A percentile compares a stretch with the other conserved stretches of the same genome.
Evolutionary conservation across 2,113 vertebrate species (phyloP).

Genomic region (Corythoichthys haematopterus): DNA sequence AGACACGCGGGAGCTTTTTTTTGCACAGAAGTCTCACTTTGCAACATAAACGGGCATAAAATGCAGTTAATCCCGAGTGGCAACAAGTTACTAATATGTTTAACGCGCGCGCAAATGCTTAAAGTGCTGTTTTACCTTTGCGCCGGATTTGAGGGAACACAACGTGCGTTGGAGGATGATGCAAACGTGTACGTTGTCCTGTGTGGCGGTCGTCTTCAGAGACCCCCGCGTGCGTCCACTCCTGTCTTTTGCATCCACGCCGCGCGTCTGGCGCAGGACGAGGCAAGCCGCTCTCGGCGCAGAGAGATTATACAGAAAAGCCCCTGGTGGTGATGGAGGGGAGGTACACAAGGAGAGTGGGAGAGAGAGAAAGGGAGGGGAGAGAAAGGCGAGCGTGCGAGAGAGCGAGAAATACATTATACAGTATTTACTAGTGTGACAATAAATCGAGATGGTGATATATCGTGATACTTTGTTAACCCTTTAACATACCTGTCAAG

Average conservation of each 20-base stretch:
- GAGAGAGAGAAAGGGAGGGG: not conserved
- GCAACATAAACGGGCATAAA: not conserved
- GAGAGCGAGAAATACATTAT: too few species aligned
- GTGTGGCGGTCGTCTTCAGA: constrained; percentile 27
- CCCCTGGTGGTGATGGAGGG: constrained; percentile 69
- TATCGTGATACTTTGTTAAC: too few species aligned
- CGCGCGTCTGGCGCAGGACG: constrained; percentile 49
- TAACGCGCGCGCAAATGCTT: constrained; percentile 8
- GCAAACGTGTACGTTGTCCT: constrained; percentile 55
- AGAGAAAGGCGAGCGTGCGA: not conserved
- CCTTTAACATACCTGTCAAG: too few species aligned
- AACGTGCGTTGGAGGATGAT: not conserved
- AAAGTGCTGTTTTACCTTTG: constrained; percentile 56
- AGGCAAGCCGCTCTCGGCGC: constrained; percentile 23
- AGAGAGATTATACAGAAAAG: constrained; percentile 46
- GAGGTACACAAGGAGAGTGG: constrained; percentile 31
- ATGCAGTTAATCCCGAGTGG: constrained; percentile 43
- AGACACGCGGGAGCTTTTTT: not conserved
- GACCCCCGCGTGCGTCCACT: constrained; percentile 28
- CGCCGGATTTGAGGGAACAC: constrained; percentile 3
- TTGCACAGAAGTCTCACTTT: not conserved
- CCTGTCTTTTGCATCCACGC: constrained; percentile 47
- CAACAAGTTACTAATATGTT: constrained; percentile 53
- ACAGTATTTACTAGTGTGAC: too few species aligned
- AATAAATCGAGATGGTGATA: too few species aligned